Evolutionary conservation across 2,797 vertebrate species (phyloP), one percentile per base, ranked within the genome.

Genomic region (Galaxias olidus): DNA sequence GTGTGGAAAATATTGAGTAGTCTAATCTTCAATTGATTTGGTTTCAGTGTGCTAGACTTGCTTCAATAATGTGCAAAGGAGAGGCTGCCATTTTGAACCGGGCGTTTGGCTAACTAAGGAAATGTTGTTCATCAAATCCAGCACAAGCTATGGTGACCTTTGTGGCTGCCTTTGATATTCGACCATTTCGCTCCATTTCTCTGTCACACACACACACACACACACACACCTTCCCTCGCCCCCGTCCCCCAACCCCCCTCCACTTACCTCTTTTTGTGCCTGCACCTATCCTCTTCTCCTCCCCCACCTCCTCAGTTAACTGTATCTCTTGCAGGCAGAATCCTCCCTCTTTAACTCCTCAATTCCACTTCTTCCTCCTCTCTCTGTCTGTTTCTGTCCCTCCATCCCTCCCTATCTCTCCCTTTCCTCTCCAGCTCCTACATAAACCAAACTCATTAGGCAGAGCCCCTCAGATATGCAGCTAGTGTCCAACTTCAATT

Each of bases 141-240:
- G 80, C 87, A 88, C 82, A 87, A 89, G 87, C 86, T 78, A 69
- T 15, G 58, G 65, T 89, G 88, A 90, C 88, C 89, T 90, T 90
- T 89, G 80, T 86, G 85, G 85, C 69, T 52, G 65, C 78, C 84
- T 88, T 88, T 89, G 84, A 88, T 87, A 85, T 84, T 15, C 14
- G 13, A 50, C 11, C 8, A 14, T 17, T 0, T 51, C 49, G 15
- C 49, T 9, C 18, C 0, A 10, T 17, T 9, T 18, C 15, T 17
- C 49, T 15, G 14, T 51, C 9, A 4, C 14, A 0, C 18, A 15
- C 49, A 11, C 49, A 51, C 49, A 15, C 9, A 4, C 14, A 0
- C 18, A 15, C 49, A 11, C 18, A n/a, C 49, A 15, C 2, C 49
- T 15, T 51, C 49, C 10, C 49, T 1, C 9, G 14, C 14, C 15